Percentiles rank a stretch among this genome's conserved stretches.
Evolutionary conservation across 2,888 invertebrate genomes (phyloP).

Genomic region (Achlya flavicornis): DNA sequence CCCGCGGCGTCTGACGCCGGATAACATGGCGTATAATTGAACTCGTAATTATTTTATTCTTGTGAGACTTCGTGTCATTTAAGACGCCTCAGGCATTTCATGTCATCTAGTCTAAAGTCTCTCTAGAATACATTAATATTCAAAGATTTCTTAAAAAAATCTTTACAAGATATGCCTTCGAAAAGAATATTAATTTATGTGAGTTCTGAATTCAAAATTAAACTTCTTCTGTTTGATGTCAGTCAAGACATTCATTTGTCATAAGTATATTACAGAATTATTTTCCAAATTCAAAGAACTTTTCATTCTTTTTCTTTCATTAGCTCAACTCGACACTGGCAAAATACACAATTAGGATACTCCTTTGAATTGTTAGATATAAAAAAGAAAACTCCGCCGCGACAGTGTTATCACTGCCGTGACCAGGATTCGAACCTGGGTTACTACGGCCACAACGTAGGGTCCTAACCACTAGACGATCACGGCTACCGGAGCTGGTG

Average conservation of each 20-base stretch:
- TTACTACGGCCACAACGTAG: slow-evolving; percentile 90
- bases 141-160: no score
- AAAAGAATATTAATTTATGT: not conserved
- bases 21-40: slow-evolving; percentile 24
- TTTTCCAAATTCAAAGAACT: not conserved
- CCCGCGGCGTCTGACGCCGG: slow-evolving; percentile 13
- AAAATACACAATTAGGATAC: no score
- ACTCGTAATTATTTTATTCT: slow-evolving; percentile 13
- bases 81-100: not conserved
- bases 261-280: not conserved
- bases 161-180: no score
- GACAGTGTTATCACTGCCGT: slow-evolving; percentile 74
- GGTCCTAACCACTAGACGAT: slow-evolving; percentile 90
- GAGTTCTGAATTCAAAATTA: slow-evolving; percentile 5
- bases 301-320: slow-evolving; percentile 9
- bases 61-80: not conserved
- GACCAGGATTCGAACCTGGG: slow-evolving; percentile 91
- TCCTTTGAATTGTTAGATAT: not conserved
- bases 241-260: not conserved
- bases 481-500: slow-evolving; percentile 82
- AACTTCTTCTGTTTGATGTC: not conserved
- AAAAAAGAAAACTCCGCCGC: slow-evolving; percentile 44
- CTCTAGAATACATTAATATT: not conserved
- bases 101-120: not conserved
- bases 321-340: not conserved